Evolutionary conservation across 2,797 vertebrate genomes (phyloP), one percentile per base, ranked within the genome.

Genomic region (Microctenopoma stevenorrisi): DNA sequence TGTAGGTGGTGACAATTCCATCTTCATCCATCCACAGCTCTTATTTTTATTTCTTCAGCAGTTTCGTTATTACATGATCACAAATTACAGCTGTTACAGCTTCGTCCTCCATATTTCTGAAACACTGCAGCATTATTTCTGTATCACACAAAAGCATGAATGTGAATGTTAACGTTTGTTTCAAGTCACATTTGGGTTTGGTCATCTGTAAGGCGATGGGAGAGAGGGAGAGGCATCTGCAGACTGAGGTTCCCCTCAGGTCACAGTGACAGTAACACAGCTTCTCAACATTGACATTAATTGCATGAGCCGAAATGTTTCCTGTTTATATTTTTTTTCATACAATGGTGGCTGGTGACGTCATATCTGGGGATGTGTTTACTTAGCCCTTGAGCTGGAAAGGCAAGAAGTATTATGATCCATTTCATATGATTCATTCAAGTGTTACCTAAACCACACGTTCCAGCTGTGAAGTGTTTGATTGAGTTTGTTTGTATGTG

Each of bases 201-300:
- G 15, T 33, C 26, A 28, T 1, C 10, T 0, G 22, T 14, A 13
- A 14, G 12, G 14, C 47, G 49, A 42, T 14, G 53, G 33, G 3
- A 14, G 16, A 44, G 43, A 6, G 43, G n/a, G 37, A 43, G 30
- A 22, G 35, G 26, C 56, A 42, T 82, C 51, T 63, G 44, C 50
- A 13, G 48, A 2, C 15, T 63, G 38, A 72, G 44, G 56, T 72
- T 66, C 53, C 64, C 64, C 42, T 53, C 61, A 47, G 74, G 74
- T 80, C 64, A 72, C 55, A 44, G 14, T 56, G 63, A 71, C 70
- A 74, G 48, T 58, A 25, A 75, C 40, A 22, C 51, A 47, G 18
- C 35, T 16, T 42, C 22, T 54, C 2, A 2, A 44, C 59, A 4
- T 4, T 61, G 49, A 11, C 18, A 40, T 57, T 18, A 10, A 59